phyloP scores from a whole-genome alignment of 2,888 invertebrate species.

The Saturnia pavonia region DNA sequence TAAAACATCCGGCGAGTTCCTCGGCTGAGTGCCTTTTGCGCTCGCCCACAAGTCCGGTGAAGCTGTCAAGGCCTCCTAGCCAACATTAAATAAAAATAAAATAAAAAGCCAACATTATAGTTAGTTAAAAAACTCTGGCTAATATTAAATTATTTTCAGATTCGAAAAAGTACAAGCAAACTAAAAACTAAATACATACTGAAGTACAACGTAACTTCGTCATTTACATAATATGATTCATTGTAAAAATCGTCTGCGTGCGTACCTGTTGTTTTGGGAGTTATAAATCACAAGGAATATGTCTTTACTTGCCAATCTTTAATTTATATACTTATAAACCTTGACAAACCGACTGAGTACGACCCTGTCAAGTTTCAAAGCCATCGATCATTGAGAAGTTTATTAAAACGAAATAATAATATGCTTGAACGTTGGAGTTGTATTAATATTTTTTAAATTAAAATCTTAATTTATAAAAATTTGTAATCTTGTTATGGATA shows the following conservation, averaged over 20 bases:
- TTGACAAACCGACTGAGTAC: background rate
- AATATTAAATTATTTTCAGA: too few relatives aligned
- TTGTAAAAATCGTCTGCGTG: background rate
- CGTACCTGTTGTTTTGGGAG: background rate
- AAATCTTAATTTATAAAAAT: background rate
- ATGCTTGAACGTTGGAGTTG: background rate
- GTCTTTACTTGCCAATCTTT: conserved; percentile 6
- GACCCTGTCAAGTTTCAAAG: conserved; percentile 8
- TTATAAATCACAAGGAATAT: background rate
- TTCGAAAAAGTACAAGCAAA: background rate
- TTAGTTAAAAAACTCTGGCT: too few relatives aligned
- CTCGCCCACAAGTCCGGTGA: too few relatives aligned
- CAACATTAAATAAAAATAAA: too few relatives aligned
- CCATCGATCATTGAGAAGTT: conserved; percentile 11
- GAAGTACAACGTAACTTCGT: background rate
- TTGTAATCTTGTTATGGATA: background rate
- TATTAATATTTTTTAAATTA: background rate
- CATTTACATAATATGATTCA: background rate
- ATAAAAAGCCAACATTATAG: too few relatives aligned
- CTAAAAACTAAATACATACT: background rate
- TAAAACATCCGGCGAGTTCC: too few relatives aligned
- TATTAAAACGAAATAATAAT: background rate
- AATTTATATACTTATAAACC: conserved; percentile 4
- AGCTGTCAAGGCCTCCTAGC: too few relatives aligned
- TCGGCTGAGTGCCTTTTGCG: too few relatives aligned